phyloP scores from a whole-genome alignment of 2,888 invertebrate genomes.

The Epinotia nisella region DNA sequence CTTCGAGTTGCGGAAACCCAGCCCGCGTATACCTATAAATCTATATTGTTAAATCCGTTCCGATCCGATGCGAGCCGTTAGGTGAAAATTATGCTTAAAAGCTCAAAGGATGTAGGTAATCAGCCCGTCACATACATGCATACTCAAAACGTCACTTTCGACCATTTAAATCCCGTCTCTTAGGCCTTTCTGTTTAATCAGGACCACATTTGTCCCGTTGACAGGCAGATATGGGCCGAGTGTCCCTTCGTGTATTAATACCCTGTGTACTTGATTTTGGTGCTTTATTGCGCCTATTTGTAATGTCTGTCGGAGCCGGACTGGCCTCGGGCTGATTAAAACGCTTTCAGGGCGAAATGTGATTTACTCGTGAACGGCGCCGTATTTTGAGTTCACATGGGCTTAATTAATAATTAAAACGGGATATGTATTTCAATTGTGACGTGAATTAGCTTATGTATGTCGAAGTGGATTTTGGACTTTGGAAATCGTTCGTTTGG shows the following conservation, averaged over 20 bases:
- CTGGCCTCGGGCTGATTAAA: constrained; percentile 16
- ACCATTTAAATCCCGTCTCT: background rate
- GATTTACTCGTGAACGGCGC: constrained; percentile 17
- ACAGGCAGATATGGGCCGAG: constrained; percentile 18
- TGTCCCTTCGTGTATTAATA: constrained; percentile 19
- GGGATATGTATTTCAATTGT: background rate
- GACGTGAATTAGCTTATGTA: background rate
- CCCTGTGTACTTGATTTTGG: constrained; percentile 6
- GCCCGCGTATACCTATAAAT: no score
- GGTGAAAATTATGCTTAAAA: no score
- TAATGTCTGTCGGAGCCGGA: constrained; percentile 4
- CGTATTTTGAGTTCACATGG: background rate
- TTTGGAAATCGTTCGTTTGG: background rate
- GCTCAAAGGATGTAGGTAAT: background rate
- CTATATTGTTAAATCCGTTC: no score
- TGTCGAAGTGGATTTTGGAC: background rate
- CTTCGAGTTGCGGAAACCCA: no score
- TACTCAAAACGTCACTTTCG: background rate
- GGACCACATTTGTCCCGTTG: constrained; percentile 14
- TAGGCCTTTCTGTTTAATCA: background rate
- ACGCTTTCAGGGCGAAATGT: constrained; percentile 15
- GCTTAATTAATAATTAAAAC: background rate
- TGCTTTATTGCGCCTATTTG: constrained; percentile 16
- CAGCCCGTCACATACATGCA: background rate
- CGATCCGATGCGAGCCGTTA: no score